phyloP scores from a whole-genome alignment of 2,113 vertebrate genomes.

The Siniperca knerii region DNA sequence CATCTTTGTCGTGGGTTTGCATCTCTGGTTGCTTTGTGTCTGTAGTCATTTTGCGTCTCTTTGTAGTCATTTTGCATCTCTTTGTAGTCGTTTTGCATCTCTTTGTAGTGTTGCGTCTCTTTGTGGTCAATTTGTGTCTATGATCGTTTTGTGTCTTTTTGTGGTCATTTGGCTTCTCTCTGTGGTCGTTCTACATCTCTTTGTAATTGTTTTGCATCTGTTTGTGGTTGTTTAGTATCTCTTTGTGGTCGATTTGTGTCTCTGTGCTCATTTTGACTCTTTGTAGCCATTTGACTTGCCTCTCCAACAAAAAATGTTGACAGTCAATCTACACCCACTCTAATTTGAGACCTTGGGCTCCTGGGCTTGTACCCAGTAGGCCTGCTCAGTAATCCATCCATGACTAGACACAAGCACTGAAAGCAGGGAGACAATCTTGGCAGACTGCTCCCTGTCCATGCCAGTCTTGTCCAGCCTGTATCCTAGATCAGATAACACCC shows the following conservation, averaged over 20 bases:
- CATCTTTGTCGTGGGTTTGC: neutral
- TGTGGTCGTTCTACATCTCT: neutral
- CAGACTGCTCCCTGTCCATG: slow-evolving; percentile 8
- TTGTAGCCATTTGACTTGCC: neutral
- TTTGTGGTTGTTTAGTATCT: neutral
- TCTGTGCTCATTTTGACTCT: neutral
- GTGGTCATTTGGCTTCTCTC: neutral
- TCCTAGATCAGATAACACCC: slow-evolving; percentile 3
- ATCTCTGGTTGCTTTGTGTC: neutral
- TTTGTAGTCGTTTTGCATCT: neutral
- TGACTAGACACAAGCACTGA: slow-evolving; percentile 36
- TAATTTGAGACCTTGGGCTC: neutral
- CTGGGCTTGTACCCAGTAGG: neutral
- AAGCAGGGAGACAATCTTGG: slow-evolving; percentile 21
- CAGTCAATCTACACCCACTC: neutral
- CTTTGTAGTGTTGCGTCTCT: neutral
- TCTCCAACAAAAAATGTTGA: neutral
- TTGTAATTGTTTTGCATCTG: neutral
- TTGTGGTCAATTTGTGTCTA: neutral
- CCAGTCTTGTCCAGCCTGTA: slow-evolving; percentile 16
- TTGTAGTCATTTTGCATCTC: neutral
- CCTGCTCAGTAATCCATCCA: slow-evolving; percentile 17
- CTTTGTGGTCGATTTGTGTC: neutral
- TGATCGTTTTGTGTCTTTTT: neutral
- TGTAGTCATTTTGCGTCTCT: neutral